Evolutionary conservation across 2,888 invertebrate genomes (phyloP).

Genomic region (Drosophila leonis): DNA sequence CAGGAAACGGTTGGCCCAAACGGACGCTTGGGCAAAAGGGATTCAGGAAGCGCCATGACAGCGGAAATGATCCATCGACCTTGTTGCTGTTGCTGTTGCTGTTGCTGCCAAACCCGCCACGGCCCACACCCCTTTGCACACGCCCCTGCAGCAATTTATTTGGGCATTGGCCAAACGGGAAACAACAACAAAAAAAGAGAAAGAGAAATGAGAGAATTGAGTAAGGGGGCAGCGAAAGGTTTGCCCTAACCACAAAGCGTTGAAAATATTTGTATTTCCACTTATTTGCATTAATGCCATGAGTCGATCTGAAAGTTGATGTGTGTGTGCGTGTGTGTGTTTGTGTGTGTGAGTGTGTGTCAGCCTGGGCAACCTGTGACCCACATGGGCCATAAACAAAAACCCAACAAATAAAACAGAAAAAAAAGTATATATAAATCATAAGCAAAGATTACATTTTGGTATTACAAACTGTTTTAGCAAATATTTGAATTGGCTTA

Average conservation of each 20-base stretch:
- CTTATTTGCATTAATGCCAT: conserved; percentile 77
- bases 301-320: conserved; percentile 56
- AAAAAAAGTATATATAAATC: conserved; percentile 30
- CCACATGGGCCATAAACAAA: conserved; percentile 41
- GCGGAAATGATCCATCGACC: conserved; percentile 81
- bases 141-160: conserved; percentile 46
- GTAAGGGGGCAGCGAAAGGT: conserved; percentile 49
- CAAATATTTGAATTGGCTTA: conserved; percentile 17
- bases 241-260: conserved; percentile 72
- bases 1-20: conserved; percentile 72
- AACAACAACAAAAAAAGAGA: not conserved
- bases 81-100: conserved; percentile 35
- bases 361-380: conserved; percentile 33
- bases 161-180: conserved; percentile 35
- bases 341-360: conserved; percentile 15
- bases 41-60: conserved; percentile 71
- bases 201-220: not conserved
- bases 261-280: conserved; percentile 80
- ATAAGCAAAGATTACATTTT: conserved; percentile 57
- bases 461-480: conserved; percentile 30
- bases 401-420: conserved; percentile 8
- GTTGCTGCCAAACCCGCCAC: conserved; percentile 8
- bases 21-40: conserved; percentile 55
- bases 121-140: not conserved
- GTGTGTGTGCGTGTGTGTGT: conserved; percentile 18